Base-by-base conservation (phyloP, 2,113 vertebrate genomes). In the Setophaga coronata region DNA sequence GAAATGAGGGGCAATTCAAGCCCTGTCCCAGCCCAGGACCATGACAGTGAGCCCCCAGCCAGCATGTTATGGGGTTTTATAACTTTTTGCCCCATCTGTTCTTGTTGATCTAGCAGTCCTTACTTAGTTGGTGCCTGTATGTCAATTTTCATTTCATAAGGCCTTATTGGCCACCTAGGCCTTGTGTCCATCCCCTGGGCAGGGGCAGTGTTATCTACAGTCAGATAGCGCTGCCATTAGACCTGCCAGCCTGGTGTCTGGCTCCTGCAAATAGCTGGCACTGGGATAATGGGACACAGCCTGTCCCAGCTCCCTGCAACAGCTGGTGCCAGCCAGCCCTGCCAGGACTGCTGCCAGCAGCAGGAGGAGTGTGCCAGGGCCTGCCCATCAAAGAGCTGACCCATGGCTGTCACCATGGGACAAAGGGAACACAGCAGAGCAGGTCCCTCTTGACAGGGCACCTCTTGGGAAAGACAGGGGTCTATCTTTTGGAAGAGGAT, bases 261-360 rank as follows among this genome's bases (percentile, higher is more conserved):
- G 93, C 94, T 96, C 31, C 71, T 84, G 65, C 80, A 36, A 45
- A 42, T 26, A 62, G 48, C 2, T 96, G 94, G 93, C 90, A 40
- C 74, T 77, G 3, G 58, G 61, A 76, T 76, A 64, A 26, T n/a
- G 82, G 85, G 90, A 89, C 42, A 26, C 89, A 76, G 91, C 58
- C 74, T 72, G 83, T 60, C 80, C 6, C 2, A 93, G 89, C 80
- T 81, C 14, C 6, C 74, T 91, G 79, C 93, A 94, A 18, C 94
- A 97, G 94, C 96, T 96, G 95, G 69, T 90, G 91, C 76, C 90
- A 94, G 95, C 58, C 84, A 93, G 57, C 65, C 69, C 89, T 76
- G 57, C 54, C 24, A 90, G 78, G 84, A 48, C 20, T 4, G 33
- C n/a, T 89, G 93, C 94, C 95, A 95, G 89, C 66, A 64, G 77